phyloP scores from a whole-genome alignment of 2,113 vertebrate genomes.

The Pagrus major region DNA sequence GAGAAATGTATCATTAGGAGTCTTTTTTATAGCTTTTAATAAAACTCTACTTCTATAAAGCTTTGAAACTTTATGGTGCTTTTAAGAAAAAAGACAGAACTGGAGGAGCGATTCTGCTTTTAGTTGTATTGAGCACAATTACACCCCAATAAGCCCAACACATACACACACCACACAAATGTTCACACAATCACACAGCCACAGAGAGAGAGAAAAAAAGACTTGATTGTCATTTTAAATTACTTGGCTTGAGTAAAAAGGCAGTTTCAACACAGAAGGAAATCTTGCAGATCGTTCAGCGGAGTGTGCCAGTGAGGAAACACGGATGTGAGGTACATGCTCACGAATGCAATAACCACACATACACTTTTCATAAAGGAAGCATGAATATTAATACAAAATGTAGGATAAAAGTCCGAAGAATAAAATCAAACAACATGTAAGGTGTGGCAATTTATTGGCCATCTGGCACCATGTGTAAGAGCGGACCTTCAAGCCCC shows the following conservation, averaged over 20 bases:
- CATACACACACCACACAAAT: constrained; percentile 11
- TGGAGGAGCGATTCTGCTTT: constrained; percentile 20
- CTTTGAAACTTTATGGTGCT: constrained; percentile 58
- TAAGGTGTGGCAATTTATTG: not conserved
- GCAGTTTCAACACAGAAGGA: constrained; percentile 4
- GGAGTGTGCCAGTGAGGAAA: not conserved
- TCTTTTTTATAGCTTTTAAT: constrained; percentile 66
- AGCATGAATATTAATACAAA: not conserved
- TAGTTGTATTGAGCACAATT: constrained; percentile 38
- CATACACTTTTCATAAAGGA: not conserved
- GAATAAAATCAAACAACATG: not conserved
- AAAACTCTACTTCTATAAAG: constrained; percentile 63
- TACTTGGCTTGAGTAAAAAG: constrained; percentile 14
- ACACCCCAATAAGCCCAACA: constrained; percentile 23
- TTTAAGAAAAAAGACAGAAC: constrained; percentile 52
- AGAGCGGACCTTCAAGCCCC: not conserved
- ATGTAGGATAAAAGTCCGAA: not conserved
- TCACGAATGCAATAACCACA: not conserved
- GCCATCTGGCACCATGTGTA: not conserved
- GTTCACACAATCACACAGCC: not conserved
- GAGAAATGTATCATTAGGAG: constrained; percentile 62
- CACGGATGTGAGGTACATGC: not conserved
- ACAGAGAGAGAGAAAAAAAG: not conserved
- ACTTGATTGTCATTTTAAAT: constrained; percentile 46
- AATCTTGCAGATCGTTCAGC: constrained; percentile 12